Evolutionary conservation across 2,797 vertebrate species (phyloP).

Genomic region (Alosa sapidissima): DNA sequence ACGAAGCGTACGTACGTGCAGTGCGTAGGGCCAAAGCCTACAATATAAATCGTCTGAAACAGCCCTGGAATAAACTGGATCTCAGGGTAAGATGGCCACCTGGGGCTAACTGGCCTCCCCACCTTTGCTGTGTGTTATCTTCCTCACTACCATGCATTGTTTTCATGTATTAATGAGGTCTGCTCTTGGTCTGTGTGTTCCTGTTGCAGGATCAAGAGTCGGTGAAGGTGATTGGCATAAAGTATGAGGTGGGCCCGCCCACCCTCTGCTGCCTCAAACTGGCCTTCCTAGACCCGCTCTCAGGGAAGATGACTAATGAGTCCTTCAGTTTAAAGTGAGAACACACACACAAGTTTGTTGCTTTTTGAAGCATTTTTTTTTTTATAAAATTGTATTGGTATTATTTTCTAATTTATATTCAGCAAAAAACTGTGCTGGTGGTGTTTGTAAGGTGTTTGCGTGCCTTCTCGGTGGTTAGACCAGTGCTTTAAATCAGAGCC

Average conservation of each 20-base stretch:
- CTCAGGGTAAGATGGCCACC: constrained; percentile 83
- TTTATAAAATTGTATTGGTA: too few species aligned
- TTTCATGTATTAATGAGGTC: neutral
- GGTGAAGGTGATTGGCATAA: constrained; percentile 96
- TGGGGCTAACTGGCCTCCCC: neutral
- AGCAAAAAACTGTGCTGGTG: too few species aligned
- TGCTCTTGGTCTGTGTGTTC: neutral
- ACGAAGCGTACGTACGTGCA: constrained; percentile 94
- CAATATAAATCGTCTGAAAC: constrained; percentile 94
- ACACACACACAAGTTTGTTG: neutral
- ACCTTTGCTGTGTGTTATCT: neutral
- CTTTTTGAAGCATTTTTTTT: too few species aligned
- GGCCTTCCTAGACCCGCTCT: constrained; percentile 92
- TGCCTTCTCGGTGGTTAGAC: too few species aligned
- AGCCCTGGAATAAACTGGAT: constrained; percentile 97
- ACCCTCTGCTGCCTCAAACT: constrained; percentile 97
- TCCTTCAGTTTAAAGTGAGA: constrained; percentile 97
- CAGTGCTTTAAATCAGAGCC: neutral
- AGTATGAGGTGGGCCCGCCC: constrained; percentile 94
- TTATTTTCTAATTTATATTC: too few species aligned
- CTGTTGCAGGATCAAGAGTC: constrained; percentile 90
- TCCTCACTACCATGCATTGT: neutral
- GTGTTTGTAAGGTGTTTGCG: too few species aligned
- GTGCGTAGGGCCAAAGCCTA: constrained; percentile 93
- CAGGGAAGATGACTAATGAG: constrained; percentile 96